Evolutionary conservation across 2,888 invertebrate genomes (phyloP).

Genomic region (Polymixis lichenea): DNA sequence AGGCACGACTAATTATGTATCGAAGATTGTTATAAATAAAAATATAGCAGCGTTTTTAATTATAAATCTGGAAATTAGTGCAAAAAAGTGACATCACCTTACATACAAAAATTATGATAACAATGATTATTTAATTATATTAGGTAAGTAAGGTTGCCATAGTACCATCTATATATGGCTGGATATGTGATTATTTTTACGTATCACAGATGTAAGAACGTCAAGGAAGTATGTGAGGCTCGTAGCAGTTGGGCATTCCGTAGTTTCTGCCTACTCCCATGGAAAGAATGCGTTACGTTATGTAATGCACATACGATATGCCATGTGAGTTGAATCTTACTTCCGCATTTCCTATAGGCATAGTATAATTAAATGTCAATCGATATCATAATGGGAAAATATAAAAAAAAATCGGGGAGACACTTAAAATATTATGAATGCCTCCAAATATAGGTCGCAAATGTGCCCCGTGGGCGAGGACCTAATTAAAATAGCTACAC

Average conservation of each 20-base stretch:
- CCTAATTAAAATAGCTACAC: slow-evolving; percentile 51
- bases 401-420: slow-evolving; percentile 6
- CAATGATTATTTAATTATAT: neutral
- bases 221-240: neutral
- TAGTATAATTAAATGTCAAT: slow-evolving; percentile 4
- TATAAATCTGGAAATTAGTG: slow-evolving; percentile 12
- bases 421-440: slow-evolving; percentile 22
- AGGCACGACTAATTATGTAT: slow-evolving; percentile 21
- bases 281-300: neutral
- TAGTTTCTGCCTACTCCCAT: neutral
- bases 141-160: neutral
- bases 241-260: neutral
- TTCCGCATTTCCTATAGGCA: neutral
- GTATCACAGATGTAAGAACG: neutral
- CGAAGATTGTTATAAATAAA: slow-evolving; percentile 4
- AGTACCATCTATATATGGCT: no score
- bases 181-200: neutral
- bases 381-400: slow-evolving; percentile 3
- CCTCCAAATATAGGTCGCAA: slow-evolving; percentile 35
- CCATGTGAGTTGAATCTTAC: neutral
- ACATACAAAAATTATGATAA: neutral
- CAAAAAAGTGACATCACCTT: slow-evolving; percentile 10
- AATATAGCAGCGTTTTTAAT: neutral
- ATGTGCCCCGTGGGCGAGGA: slow-evolving; percentile 49
- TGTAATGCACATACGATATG: neutral